Conservation (phyloP, 1,140 invertebrate species). For the Matsumurasca onukii region DNA sequence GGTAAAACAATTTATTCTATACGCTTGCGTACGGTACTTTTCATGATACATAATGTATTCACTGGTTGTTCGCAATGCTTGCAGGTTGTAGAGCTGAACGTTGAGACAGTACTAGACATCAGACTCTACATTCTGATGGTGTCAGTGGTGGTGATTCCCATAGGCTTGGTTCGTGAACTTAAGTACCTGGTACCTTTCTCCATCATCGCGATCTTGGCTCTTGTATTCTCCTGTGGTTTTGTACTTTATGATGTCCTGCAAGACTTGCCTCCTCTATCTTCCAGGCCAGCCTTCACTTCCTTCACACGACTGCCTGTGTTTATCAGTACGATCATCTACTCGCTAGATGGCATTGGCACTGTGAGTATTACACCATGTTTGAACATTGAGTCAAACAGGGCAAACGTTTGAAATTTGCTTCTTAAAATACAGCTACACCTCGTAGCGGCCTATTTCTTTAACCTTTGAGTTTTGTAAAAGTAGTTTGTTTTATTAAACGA, state of each 20-base stretch:
- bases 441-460: too few relatives aligned
- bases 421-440: too few relatives aligned
- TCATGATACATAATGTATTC: too few relatives aligned
- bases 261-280: constrained; percentile 33
- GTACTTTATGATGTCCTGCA: constrained; percentile 70
- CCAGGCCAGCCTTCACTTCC: constrained; percentile 22
- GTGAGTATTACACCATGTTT: constrained; percentile 49
- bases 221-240: constrained; percentile 56
- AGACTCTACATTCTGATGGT: constrained; percentile 58
- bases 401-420: too few relatives aligned
- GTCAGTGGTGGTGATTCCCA: constrained; percentile 58
- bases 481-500: too few relatives aligned
- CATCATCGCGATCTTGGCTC: constrained; percentile 53
- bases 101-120: too few relatives aligned
- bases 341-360: constrained; percentile 78
- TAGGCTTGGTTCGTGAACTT: constrained; percentile 66
- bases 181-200: constrained; percentile 59
- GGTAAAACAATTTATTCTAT: too few relatives aligned
- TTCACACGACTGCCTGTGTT: constrained; percentile 38
- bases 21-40: too few relatives aligned
- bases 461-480: too few relatives aligned
- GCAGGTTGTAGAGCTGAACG: too few relatives aligned
- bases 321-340: constrained; percentile 67
- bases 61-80: too few relatives aligned
- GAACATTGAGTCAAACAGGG: too few relatives aligned